A percentile compares a stretch with the other conserved stretches of the same genome.
These are phyloP conservation scores for Yoshiicerus persimilis DNA, from an alignment of 1,140 invertebrate species.

Conservation along the genomic window DNA sequence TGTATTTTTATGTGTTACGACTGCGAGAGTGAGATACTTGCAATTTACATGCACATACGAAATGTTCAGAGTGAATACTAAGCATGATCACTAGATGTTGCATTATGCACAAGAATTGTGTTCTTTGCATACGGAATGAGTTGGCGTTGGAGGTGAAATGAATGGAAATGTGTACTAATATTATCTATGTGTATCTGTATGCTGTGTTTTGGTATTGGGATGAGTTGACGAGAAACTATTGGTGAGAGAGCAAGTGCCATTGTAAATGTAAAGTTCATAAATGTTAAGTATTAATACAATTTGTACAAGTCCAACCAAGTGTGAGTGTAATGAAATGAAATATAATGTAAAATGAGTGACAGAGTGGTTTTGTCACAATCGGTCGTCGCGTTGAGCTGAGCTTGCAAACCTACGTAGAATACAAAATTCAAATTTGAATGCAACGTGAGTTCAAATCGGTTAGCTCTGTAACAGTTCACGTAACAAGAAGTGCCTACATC, in stretches of 20 bases:
- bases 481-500: not conserved
- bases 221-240: not conserved
- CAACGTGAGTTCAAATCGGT: not conserved
- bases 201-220: too few relatives aligned
- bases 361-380: conserved; percentile 17
- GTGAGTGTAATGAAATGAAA: not conserved
- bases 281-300: not conserved
- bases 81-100: not conserved
- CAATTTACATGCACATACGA: not conserved
- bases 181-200: not conserved
- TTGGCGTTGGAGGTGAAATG: not conserved
- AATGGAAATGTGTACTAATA: not conserved
- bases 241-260: not conserved
- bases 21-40: too few relatives aligned
- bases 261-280: not conserved
- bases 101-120: not conserved
- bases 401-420: not conserved
- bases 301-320: not conserved
- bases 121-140: not conserved
- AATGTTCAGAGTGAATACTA: not conserved
- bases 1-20: not conserved
- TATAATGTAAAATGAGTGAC: conserved; percentile 7
- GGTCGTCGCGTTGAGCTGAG: not conserved
- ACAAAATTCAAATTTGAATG: not conserved
- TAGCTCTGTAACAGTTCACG: not conserved